phyloP scores from a whole-genome alignment of 2,113 vertebrate species.

The Pseudopodoces humilis region DNA sequence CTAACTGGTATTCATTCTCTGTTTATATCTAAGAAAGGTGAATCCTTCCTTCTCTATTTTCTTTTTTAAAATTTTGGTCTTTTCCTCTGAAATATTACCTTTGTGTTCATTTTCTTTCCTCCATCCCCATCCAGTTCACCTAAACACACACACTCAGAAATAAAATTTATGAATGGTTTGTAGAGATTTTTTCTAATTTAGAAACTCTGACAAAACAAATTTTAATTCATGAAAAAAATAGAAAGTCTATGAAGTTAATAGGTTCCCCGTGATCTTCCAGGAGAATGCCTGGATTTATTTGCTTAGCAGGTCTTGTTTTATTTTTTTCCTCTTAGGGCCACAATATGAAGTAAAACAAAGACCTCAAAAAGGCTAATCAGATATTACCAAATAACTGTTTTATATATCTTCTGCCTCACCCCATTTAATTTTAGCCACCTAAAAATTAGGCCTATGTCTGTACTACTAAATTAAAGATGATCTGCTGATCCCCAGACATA shows the following conservation, averaged over 20 bases:
- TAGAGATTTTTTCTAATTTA: background rate
- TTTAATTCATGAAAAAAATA: background rate
- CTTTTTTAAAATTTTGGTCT: background rate
- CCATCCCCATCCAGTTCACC: background rate
- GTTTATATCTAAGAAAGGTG: background rate
- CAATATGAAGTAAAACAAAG: background rate
- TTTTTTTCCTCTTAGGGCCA: background rate
- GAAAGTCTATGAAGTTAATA: background rate
- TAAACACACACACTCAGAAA: background rate
- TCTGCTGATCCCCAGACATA: background rate
- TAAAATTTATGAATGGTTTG: rapidly evolving
- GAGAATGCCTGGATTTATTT: background rate
- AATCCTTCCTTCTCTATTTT: background rate
- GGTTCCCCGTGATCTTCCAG: background rate
- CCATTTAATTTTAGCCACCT: background rate
- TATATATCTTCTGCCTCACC: background rate
- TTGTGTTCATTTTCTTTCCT: background rate
- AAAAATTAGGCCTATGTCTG: background rate
- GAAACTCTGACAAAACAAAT: background rate
- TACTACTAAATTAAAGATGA: background rate
- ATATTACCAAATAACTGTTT: background rate
- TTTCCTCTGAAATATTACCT: background rate
- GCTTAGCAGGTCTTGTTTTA: background rate
- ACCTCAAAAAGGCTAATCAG: background rate
- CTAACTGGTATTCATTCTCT: background rate